Base-by-base conservation (phyloP, 2,113 vertebrate genomes). In the Platysteira castanea region DNA sequence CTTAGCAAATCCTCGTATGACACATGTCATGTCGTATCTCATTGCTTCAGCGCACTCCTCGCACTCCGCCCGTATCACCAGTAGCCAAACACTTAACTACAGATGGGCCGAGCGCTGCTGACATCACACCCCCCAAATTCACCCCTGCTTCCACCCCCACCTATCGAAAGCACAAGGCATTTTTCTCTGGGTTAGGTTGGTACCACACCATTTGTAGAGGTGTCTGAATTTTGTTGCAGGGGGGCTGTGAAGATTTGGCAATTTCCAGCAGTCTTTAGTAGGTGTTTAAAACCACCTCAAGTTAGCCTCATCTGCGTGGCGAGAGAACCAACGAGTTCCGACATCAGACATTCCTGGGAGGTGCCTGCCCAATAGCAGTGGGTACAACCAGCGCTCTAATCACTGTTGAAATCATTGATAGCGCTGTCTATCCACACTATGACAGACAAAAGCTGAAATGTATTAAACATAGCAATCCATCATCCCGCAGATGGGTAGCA, bases 371-470 rank as follows among this genome's bases (percentile, higher is more conserved):
- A 97, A 96, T 97, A 97, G 97, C 92, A 97, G 64, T 60, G 89
- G 96, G 95, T 96, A 94, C 95, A 96, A 97, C 95, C 73, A 82
- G 93, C 37, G 18, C 95, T 96, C 97, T 98, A 98, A 98, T 98
- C 98, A 95, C 97, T 84, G 96, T 27, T 98, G 98, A 98, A 97
- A 98, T 97, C 98, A 97, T 94, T 98, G 98, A 98, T 98, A 98
- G 97, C 67, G 85, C 97, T 98, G 98, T 98, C 98, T 98, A 97
- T 98, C 98, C 97, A 90, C 96, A 97, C 98, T 98, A 98, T 97
- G 98, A 98, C 98, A 98, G 98, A 98, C 98, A 98, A 98, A 98
- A 98, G 98, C 98, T 98, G 98, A 98, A 98, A 98, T 98, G 98
- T 98, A 98, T 98, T 98, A 98, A 98, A 98, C 98, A 98, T 93